Percentiles rank a stretch among this genome's conserved stretches.
These are phyloP conservation scores for Oligia fasciuncula DNA, from an alignment of 2,888 invertebrate genomes.

Conservation along the genomic window DNA sequence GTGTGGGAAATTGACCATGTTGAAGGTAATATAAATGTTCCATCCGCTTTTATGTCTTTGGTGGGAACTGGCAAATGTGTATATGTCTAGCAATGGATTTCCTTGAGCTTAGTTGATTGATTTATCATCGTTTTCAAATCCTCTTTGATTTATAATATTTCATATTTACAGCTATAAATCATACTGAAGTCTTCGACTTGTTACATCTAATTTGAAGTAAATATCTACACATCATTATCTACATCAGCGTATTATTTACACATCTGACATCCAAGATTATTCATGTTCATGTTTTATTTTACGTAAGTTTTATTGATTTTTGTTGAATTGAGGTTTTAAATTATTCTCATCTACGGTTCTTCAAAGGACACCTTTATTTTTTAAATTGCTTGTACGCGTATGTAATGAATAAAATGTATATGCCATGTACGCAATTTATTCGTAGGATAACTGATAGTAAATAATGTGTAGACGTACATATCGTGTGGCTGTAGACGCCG, in stretches of 20 bases:
- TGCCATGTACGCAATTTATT: slow-evolving; percentile 4
- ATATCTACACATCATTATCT: slow-evolving; percentile 6
- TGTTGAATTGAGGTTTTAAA: not conserved
- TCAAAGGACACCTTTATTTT: slow-evolving; percentile 3
- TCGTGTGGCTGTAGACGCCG: not conserved
- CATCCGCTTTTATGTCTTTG: slow-evolving; percentile 7
- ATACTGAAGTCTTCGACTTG: not conserved
- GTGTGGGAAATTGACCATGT: slow-evolving; percentile 36
- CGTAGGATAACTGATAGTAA: slow-evolving; percentile 14
- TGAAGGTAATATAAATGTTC: not conserved
- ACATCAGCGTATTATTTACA: slow-evolving; percentile 17
- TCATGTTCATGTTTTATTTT: not conserved
- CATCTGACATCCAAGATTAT: slow-evolving; percentile 12
- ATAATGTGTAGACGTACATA: slow-evolving; percentile 8
- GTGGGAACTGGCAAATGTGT: slow-evolving; percentile 16
- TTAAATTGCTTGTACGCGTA: slow-evolving; percentile 4
- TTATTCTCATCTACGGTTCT: not conserved
- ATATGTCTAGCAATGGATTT: not conserved
- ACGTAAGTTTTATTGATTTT: not conserved
- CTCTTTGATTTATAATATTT: slow-evolving; percentile 21
- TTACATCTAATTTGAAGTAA: slow-evolving; percentile 1
- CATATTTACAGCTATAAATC: slow-evolving; percentile 3
- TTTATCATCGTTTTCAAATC: not conserved
- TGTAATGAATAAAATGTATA: slow-evolving; percentile 2
- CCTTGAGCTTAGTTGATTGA: not conserved